Base-by-base conservation (phyloP, 2,888 invertebrate genomes). In the Dastarcus helophoroides region DNA sequence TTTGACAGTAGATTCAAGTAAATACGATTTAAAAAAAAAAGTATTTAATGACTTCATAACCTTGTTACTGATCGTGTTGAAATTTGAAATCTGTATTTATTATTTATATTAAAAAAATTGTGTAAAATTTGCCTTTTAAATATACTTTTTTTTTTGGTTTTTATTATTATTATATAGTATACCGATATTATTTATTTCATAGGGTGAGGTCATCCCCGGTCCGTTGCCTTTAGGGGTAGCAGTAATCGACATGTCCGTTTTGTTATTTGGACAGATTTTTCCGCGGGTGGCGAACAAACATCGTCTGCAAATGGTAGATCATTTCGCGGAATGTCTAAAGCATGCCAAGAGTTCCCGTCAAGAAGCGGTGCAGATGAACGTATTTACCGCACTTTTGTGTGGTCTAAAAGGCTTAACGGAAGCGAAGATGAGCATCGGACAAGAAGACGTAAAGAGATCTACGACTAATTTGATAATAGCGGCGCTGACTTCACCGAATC, bases 331-430 rank as follows among this genome's bases (percentile, higher is more conserved):
- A 56, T 94, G 93, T 56, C 88, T 95, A 45, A 79, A 80, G 47
- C 86, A 90, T 54, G 88, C 91, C 0, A 94, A 94, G 54, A 89
- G 89, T 7, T 76, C 80, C 0, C 73, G 94, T 7, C 93, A 93
- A 51, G 94, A 95, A 58, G 94, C 94, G 1, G 83, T 84, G 10
- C 94, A 95, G 60, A 83, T 94, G 65, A 98, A 98, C 59, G 85
- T 97, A 30, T 90, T 94, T 57, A 90, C 94, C 1, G 93, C 95
- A 0, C 64, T 97, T 14, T 62, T 97, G 28, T 76, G 88, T 44
- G 93, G 94, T 1, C 63, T 97, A 46, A 81, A 90, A 54, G 82
- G 83, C 11, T 63, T 94, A 3, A 84, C 86, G 5, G 91, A 94
- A 48, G 76, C 79, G 30, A 93, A 94, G 65, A 76, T 79, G 25